phyloP scores from a whole-genome alignment of 2,113 vertebrate species.

The Thunnus thynnus region DNA sequence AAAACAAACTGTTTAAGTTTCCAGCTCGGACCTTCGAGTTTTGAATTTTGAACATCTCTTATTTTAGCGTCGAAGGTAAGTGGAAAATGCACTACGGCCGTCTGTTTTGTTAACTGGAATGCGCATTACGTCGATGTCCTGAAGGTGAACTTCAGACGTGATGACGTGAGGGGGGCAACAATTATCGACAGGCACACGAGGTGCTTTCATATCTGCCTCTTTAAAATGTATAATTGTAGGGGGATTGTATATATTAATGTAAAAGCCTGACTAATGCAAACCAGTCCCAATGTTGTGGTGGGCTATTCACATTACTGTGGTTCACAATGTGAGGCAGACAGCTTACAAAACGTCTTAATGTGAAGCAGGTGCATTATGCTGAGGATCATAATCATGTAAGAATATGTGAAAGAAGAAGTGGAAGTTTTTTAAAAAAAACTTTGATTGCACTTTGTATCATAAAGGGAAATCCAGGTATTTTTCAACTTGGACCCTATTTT shows the following conservation, averaged over 20 bases:
- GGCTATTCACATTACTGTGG: background rate
- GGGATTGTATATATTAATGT: background rate
- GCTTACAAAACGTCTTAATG: background rate
- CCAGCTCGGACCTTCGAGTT: conserved; percentile 12
- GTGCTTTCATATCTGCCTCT: background rate
- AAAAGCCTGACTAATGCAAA: background rate
- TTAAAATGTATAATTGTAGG: background rate
- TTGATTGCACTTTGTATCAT: background rate
- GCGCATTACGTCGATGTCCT: conserved; percentile 37
- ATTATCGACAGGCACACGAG: conserved; percentile 16
- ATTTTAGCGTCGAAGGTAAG: conserved; percentile 55
- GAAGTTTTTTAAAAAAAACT: background rate
- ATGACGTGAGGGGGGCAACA: conserved; percentile 57
- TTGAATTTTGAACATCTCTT: background rate
- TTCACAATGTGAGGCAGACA: background rate
- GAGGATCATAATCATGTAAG: background rate
- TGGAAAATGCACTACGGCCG: background rate
- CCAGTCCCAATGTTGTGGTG: background rate
- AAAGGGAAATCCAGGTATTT: too few species aligned
- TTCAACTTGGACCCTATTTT: too few species aligned
- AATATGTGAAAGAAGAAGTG: background rate
- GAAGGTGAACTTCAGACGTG: conserved; percentile 64
- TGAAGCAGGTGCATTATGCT: conserved; percentile 38
- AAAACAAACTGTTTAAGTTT: conserved; percentile 39
- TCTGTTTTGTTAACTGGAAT: background rate